A percentile compares a stretch with the other conserved stretches of the same genome.
Evolutionary conservation across 2,888 invertebrate genomes (phyloP).

Genomic region (Gandaritis pyraliata): DNA sequence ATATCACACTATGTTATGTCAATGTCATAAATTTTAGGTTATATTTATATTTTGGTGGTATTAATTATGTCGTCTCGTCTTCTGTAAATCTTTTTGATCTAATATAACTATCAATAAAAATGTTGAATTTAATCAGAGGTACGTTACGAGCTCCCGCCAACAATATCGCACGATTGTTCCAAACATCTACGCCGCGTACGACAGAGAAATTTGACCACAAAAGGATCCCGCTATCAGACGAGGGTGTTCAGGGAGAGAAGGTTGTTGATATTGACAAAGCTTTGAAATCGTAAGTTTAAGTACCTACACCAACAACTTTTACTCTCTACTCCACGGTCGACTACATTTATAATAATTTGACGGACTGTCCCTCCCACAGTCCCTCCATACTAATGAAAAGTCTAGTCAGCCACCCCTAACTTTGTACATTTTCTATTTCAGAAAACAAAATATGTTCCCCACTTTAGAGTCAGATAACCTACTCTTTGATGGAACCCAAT

Average conservation of each 20-base stretch:
- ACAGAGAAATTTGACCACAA: slow-evolving; percentile 75
- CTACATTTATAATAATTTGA: too few relatives aligned
- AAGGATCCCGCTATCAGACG: slow-evolving; percentile 84
- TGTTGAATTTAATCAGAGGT: slow-evolving; percentile 66
- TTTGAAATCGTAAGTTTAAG: slow-evolving; percentile 85
- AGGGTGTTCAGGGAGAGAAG: slow-evolving; percentile 91
- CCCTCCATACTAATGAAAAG: too few relatives aligned
- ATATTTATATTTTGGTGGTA: too few relatives aligned
- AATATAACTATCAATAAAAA: slow-evolving; percentile 40
- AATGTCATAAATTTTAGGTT: too few relatives aligned
- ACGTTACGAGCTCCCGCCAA: slow-evolving; percentile 55
- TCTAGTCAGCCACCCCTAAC: too few relatives aligned
- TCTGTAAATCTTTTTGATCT: too few relatives aligned
- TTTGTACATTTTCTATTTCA: slow-evolving; percentile 52
- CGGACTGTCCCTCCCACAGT: too few relatives aligned
- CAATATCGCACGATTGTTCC: slow-evolving; percentile 59
- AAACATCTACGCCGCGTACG: slow-evolving; percentile 59
- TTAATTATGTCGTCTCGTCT: too few relatives aligned
- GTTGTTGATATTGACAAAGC: slow-evolving; percentile 88
- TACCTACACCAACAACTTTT: too few relatives aligned
- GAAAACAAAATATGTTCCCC: slow-evolving; percentile 89
- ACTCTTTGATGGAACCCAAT: slow-evolving; percentile 90
- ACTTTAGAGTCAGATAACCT: slow-evolving; percentile 88
- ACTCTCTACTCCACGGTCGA: too few relatives aligned
- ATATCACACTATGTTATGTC: too few relatives aligned